Percentiles rank a stretch among this genome's conserved stretches.
Conservation (phyloP, 2,113 vertebrate genomes). For the Alethe castanea region DNA sequence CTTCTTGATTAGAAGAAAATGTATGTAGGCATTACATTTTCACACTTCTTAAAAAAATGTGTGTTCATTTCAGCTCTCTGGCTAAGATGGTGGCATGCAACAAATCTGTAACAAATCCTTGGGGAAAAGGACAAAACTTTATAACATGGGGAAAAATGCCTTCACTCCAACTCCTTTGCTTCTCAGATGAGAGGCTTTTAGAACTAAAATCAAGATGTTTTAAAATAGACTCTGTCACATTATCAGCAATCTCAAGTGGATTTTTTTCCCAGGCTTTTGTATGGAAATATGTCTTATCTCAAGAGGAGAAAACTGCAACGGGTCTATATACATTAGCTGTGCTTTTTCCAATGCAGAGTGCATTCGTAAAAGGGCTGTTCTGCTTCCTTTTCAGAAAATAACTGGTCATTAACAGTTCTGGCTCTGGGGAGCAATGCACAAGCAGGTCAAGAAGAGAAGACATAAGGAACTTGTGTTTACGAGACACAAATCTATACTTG, state of each 20-base stretch:
- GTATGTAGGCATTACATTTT: neutral
- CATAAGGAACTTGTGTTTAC: neutral
- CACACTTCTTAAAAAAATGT: neutral
- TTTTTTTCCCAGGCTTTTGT: constrained; percentile 9
- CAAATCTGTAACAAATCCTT: neutral
- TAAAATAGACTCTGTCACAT: constrained; percentile 11
- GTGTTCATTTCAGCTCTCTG: neutral
- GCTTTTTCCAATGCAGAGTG: neutral
- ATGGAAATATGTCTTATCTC: constrained; percentile 33
- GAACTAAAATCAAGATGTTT: constrained; percentile 16
- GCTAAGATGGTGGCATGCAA: neutral
- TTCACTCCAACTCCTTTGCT: neutral
- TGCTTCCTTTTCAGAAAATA: neutral
- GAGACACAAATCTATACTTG: neutral
- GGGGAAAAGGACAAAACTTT: neutral
- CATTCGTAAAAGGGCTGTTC: neutral
- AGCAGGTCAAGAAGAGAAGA: rapidly evolving
- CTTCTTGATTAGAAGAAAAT: neutral
- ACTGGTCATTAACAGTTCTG: neutral
- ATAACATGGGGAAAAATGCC: neutral
- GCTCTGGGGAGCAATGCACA: neutral
- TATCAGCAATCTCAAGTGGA: neutral
- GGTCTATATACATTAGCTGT: neutral
- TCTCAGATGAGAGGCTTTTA: neutral
- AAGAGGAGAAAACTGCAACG: neutral